Conservation (phyloP, 2,113 vertebrate genomes). For the Chauna torquata region DNA sequence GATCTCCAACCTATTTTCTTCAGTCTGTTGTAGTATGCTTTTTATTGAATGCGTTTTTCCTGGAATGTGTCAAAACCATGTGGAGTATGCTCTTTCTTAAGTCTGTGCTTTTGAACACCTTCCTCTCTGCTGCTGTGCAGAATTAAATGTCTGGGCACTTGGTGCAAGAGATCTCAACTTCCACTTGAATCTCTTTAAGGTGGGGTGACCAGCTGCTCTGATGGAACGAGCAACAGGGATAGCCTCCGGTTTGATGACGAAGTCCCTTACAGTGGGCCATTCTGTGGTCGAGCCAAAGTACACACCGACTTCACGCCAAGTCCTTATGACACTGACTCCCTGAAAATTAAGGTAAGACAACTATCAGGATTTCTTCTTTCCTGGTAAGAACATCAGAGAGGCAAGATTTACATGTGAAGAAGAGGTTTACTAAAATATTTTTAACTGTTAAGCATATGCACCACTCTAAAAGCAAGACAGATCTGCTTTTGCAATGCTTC, state of each 20-base stretch:
- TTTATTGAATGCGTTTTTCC: conserved; percentile 2
- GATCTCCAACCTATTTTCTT: not conserved
- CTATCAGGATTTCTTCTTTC: not conserved
- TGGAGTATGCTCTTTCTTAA: not conserved
- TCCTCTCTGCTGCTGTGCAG: not conserved
- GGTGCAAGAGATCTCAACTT: not conserved
- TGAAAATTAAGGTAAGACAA: conserved; percentile 90
- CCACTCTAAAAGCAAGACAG: not conserved
- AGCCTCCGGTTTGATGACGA: conserved; percentile 89
- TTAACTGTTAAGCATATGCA: accelerated
- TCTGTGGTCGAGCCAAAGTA: conserved; percentile 88
- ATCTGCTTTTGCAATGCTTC: not conserved
- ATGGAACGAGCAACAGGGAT: conserved; percentile 87
- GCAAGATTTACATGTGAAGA: not conserved
- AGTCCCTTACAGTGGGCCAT: conserved; percentile 75
- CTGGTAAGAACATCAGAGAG: not conserved
- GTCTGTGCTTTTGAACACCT: not conserved
- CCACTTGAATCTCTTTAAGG: conserved; percentile 72
- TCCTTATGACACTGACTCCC: conserved; percentile 92
- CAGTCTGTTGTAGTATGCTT: not conserved
- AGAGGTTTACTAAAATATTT: not conserved
- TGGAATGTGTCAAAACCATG: not conserved
- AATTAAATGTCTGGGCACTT: not conserved
- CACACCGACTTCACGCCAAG: conserved; percentile 93
- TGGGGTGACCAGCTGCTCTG: conserved; percentile 89